Conservation (phyloP, 2,113 vertebrate species). For the Hippolais icterina region DNA sequence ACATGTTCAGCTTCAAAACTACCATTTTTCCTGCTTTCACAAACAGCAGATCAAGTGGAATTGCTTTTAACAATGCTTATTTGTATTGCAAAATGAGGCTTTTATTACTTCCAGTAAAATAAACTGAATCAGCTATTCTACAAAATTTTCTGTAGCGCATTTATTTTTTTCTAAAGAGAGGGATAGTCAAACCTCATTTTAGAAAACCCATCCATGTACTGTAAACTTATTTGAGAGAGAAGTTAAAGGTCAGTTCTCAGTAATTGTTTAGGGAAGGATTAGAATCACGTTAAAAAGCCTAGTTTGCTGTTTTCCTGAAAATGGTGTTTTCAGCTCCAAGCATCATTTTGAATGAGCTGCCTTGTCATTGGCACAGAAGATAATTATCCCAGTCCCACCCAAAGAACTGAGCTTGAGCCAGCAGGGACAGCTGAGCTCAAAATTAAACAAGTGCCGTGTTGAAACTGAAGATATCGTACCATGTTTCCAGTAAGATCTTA, state of each 20-base stretch:
- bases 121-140: background rate
- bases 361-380: constrained; percentile 30
- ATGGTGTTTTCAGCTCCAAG: background rate
- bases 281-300: constrained; percentile 1
- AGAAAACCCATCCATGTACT: background rate
- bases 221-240: background rate
- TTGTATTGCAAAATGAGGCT: background rate
- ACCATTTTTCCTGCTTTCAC: background rate
- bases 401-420: constrained; percentile 26
- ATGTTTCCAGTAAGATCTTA: constrained; percentile 4
- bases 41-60: background rate
- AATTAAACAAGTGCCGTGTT: background rate
- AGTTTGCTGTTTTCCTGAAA: constrained; percentile 25
- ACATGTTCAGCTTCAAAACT: background rate
- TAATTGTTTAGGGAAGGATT: constrained; percentile 1
- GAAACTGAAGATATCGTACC: background rate
- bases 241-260: constrained; percentile 13
- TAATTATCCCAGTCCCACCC: constrained; percentile 29
- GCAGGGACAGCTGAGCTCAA: constrained; percentile 22
- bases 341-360: constrained; percentile 34
- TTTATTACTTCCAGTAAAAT: background rate
- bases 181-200: constrained; percentile 13
- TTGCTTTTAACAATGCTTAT: background rate
- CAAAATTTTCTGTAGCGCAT: background rate
- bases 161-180: background rate